Evolutionary conservation across 2,797 vertebrate species (phyloP).

Genomic region (Lutjanus argentimaculatus): DNA sequence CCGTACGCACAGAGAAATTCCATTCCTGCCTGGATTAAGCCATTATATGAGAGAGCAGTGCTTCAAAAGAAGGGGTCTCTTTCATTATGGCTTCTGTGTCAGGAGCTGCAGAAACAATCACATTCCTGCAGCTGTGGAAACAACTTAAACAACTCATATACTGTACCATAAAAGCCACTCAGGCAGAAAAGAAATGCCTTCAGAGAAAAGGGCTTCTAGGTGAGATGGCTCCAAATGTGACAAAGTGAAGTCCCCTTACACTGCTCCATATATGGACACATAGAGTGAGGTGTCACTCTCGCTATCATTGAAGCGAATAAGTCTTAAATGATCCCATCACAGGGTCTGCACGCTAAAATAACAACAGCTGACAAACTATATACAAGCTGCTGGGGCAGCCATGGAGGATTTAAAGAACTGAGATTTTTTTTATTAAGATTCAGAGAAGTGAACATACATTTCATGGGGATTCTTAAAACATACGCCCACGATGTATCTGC

Average conservation of each 20-base stretch:
- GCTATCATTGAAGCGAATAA: constrained; percentile 50
- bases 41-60: constrained; percentile 37
- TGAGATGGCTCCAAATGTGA: constrained; percentile 59
- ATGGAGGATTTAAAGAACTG: constrained; percentile 18
- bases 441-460: constrained; percentile 46
- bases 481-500: constrained; percentile 44
- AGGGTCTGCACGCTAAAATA: constrained; percentile 44
- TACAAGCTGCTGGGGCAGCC: constrained; percentile 32
- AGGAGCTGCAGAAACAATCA: constrained; percentile 56
- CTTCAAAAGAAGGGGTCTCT: constrained; percentile 34
- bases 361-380: constrained; percentile 52
- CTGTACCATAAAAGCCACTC: constrained; percentile 38
- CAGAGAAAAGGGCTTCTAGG: constrained; percentile 42
- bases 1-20: constrained; percentile 37
- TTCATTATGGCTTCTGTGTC: constrained; percentile 37
- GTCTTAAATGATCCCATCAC: constrained; percentile 65
- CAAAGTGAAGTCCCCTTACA: constrained; percentile 48
- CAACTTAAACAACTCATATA: constrained; percentile 39
- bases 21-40: constrained; percentile 50
- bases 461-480: constrained; percentile 50
- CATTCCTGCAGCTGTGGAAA: constrained; percentile 50
- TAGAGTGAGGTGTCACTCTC: constrained; percentile 60
- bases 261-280: constrained; percentile 46
- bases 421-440: constrained; percentile 37
- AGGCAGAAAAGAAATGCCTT: constrained; percentile 45